A percentile compares a stretch with the other conserved stretches of the same genome.
These are phyloP conservation scores for Chionodraco myersi DNA, from an alignment of 2,113 vertebrate genomes.

Conservation along the genomic window DNA sequence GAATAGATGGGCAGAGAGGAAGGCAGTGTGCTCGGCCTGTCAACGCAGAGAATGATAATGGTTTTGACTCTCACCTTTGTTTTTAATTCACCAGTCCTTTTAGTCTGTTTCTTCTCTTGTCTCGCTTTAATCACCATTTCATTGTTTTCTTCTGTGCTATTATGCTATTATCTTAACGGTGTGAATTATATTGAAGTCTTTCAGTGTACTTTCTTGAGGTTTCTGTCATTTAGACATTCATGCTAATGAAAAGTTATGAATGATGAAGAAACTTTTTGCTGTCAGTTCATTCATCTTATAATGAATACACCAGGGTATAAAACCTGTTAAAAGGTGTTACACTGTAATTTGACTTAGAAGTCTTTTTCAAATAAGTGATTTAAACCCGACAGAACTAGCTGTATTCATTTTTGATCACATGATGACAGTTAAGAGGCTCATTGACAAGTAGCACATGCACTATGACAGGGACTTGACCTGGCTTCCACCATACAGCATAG, in stretches of 20 bases:
- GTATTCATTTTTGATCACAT: neutral
- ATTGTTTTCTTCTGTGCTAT: neutral
- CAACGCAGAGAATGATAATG: slow-evolving; percentile 38
- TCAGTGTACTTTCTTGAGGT: neutral
- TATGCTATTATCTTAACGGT: neutral
- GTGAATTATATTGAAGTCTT: neutral
- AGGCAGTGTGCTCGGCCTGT: slow-evolving; percentile 42
- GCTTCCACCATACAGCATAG: neutral
- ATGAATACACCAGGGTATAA: neutral
- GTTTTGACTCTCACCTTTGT: slow-evolving; percentile 40
- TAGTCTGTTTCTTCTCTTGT: slow-evolving; percentile 20
- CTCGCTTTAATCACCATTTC: neutral
- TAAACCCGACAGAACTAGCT: neutral
- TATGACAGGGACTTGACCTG: neutral
- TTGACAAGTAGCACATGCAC: neutral
- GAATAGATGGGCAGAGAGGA: slow-evolving; percentile 60
- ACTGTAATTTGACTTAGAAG: too few relatives aligned
- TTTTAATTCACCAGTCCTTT: slow-evolving; percentile 23
- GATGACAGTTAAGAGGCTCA: slow-evolving; percentile 4
- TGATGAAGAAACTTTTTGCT: neutral
- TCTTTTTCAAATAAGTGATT: neutral
- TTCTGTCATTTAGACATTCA: neutral
- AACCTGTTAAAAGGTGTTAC: neutral
- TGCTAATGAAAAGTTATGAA: neutral
- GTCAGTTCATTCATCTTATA: neutral